Evolutionary conservation across 2,888 invertebrate species (phyloP).

Genomic region (Luperina nickerlii): DNA sequence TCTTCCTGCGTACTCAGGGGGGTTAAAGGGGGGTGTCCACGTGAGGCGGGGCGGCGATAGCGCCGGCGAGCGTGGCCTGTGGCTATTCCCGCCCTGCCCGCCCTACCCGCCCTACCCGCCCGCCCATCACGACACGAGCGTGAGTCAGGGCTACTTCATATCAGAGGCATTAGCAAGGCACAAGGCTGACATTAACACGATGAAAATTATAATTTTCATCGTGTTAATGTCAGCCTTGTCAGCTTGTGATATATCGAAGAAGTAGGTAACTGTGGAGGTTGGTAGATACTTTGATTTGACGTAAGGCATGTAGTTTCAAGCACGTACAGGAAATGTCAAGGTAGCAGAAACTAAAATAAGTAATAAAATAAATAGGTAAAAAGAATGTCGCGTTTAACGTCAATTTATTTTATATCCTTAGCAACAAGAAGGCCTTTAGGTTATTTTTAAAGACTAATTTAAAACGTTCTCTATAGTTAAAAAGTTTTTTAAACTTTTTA

Average conservation of each 20-base stretch:
- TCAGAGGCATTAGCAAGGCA: conserved; percentile 44
- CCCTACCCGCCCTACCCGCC: conserved; percentile 72
- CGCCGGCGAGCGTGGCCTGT: conserved; percentile 84
- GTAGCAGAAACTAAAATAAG: neutral
- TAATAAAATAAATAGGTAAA: conserved; percentile 3
- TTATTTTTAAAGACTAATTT: neutral
- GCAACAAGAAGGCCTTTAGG: neutral
- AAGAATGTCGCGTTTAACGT: neutral
- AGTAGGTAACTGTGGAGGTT: neutral
- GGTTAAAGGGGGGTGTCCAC: conserved; percentile 73
- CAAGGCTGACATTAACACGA: conserved; percentile 38
- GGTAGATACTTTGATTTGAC: conserved; percentile 8
- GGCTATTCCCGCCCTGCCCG: conserved; percentile 82
- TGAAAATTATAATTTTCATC: too few species aligned
- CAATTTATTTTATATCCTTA: neutral
- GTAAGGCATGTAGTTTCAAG: neutral
- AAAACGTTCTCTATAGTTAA: neutral
- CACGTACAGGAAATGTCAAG: conserved; percentile 26
- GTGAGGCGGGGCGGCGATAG: conserved; percentile 81
- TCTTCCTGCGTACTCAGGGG: conserved; percentile 43
- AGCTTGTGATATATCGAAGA: too few species aligned
- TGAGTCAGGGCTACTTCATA: conserved; percentile 63
- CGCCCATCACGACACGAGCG: conserved; percentile 71
- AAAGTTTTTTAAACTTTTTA: neutral
- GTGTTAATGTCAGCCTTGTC: too few species aligned